These are phyloP conservation scores for Sepioteuthis lessoniana DNA, from an alignment of 2,888 invertebrate genomes.

Conservation along the genomic window DNA sequence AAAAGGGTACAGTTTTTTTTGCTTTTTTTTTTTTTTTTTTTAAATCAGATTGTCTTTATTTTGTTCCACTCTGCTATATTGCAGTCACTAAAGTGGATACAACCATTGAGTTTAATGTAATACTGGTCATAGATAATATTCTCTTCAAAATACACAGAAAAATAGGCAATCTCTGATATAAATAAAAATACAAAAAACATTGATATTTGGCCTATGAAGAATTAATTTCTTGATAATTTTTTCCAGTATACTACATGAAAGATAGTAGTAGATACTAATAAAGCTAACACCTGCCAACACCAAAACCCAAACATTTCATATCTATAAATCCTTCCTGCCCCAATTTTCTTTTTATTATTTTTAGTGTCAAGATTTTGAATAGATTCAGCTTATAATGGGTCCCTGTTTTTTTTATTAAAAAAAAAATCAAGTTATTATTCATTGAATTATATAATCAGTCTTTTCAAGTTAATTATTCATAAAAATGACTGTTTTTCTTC, in stretches of 20 bases:
- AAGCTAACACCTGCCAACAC: constrained; percentile 3
- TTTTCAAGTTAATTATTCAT: background rate
- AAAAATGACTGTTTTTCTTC: background rate
- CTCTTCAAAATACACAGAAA: background rate
- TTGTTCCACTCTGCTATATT: background rate
- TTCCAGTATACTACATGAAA: background rate
- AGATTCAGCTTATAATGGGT: background rate
- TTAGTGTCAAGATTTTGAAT: background rate
- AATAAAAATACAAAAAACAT: background rate
- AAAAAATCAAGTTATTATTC: background rate
- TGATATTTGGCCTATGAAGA: background rate
- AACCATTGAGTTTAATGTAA: background rate
- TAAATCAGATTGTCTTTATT: background rate
- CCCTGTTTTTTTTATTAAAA: background rate
- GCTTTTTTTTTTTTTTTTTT: too few species aligned
- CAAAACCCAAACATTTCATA: background rate
- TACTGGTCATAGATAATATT: background rate
- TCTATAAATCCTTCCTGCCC: background rate
- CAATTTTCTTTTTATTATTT: background rate
- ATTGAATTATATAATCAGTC: background rate
- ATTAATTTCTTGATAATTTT: background rate
- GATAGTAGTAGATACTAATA: background rate
- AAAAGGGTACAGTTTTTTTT: background rate
- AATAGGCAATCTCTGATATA: constrained; percentile 8
- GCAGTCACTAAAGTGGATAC: background rate